Percentiles rank a stretch among this genome's conserved stretches.
phyloP scores from a whole-genome alignment of 2,797 vertebrate species.

The Anas flavirostris region DNA sequence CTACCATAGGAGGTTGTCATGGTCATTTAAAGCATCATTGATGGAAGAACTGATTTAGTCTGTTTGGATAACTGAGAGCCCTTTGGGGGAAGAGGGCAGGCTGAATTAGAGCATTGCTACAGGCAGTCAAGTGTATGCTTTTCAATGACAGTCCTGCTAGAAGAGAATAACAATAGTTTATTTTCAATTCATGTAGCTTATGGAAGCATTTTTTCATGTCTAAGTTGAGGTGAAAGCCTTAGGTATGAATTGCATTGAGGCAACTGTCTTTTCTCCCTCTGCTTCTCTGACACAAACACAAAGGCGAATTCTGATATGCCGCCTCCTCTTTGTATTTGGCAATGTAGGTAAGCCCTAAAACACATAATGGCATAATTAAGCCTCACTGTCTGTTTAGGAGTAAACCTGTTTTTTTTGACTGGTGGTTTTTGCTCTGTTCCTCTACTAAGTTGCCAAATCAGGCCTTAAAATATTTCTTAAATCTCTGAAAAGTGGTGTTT shows the following conservation, averaged over 20 bases:
- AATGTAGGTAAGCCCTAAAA: slow-evolving; percentile 35
- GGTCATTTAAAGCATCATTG: slow-evolving; percentile 39
- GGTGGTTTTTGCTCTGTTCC: slow-evolving; percentile 38
- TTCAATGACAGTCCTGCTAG: not conserved
- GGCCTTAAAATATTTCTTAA: slow-evolving; percentile 36
- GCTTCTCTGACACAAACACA: slow-evolving; percentile 16
- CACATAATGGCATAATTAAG: slow-evolving; percentile 57
- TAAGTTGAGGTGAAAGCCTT: slow-evolving; percentile 29
- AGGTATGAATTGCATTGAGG: slow-evolving; percentile 8
- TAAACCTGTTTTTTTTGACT: slow-evolving; percentile 46
- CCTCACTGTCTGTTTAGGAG: slow-evolving; percentile 14
- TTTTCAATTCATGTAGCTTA: not conserved
- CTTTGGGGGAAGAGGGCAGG: not conserved
- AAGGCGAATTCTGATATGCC: slow-evolving; percentile 43
- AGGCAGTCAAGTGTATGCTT: not conserved
- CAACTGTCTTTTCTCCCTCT: not conserved
- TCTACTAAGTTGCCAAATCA: slow-evolving; percentile 39
- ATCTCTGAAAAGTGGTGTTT: slow-evolving; percentile 57
- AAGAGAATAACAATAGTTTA: slow-evolving; percentile 22
- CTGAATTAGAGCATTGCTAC: not conserved
- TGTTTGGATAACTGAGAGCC: slow-evolving; percentile 5
- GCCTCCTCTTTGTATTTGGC: slow-evolving; percentile 1
- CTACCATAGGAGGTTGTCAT: not conserved
- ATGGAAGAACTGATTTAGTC: slow-evolving; percentile 1
- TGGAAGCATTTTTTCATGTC: slow-evolving; percentile 9